A percentile compares a stretch with the other conserved stretches of the same genome.
Conservation (phyloP, 2,797 vertebrate genomes). For the Cryptoblepharus egeriae region DNA sequence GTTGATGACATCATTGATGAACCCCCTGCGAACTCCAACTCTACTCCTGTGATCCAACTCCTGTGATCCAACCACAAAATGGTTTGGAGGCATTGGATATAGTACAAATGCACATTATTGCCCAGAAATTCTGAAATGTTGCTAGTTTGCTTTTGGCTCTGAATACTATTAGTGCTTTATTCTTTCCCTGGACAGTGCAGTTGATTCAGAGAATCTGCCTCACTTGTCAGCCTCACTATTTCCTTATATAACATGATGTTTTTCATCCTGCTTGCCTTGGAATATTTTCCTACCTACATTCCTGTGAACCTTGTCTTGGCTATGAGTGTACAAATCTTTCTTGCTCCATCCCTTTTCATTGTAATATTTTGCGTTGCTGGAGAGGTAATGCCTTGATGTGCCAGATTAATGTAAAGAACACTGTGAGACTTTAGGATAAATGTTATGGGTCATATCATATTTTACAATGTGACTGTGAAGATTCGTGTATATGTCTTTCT, state of each 20-base stretch:
- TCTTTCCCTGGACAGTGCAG: neutral
- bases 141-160: neutral
- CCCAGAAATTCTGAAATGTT: neutral
- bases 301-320: neutral
- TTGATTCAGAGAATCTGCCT: neutral
- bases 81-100: constrained; percentile 9
- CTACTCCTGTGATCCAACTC: constrained; percentile 5
- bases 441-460: neutral
- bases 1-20: constrained; percentile 8
- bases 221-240: neutral
- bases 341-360: neutral
- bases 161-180: neutral
- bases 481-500: neutral
- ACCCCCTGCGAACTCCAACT: neutral
- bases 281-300: neutral
- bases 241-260: neutral
- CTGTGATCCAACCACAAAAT: constrained; percentile 15
- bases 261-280: neutral
- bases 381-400: neutral
- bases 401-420: neutral
- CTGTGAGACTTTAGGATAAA: neutral
- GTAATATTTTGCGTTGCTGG: neutral
- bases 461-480: neutral
- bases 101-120: neutral
- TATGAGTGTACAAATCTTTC: neutral